Evolutionary conservation across 2,888 invertebrate species (phyloP), one percentile per base, ranked within the genome.

Genomic region (Synergus umbraculus): DNA sequence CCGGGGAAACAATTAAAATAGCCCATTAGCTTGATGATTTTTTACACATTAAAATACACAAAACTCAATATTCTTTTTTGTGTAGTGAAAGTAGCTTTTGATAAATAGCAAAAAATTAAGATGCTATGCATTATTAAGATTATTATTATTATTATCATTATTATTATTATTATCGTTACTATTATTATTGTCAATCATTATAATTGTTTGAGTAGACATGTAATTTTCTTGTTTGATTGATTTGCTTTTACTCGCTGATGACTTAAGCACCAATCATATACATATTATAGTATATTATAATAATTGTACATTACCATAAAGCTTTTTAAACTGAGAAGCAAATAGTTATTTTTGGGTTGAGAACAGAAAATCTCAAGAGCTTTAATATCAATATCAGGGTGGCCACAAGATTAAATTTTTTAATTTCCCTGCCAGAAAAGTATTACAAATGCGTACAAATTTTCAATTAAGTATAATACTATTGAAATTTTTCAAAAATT

Each of bases 221-320:
- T 12, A 69, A 46, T 69, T 69, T 69, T 49, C 46, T 46, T 29
- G 44, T 49, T 69, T 69, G 49, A 67, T 67, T 67, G 66, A 69
- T 69, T 69, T 22, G 15, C 67, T 69, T 46, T 69, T 69, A 69
- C 67, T 49, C 29, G 29, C 46, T 69, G 46, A 69, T 69, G 67
- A 69, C 29, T 49, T 69, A 69, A 69, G 46, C 29, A 69, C 67
- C 46, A 49, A 69, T 29, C 46, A 46, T 44, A 69, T 44, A 49
- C 46, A 29, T 66, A 18, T 65, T n/a, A 3, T 29, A 29, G 22
- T 22, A 22, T 22, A 22, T 22, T 29, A 29, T 29, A 5, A 37
- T 37, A 37, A 37, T 37, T 41, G 15, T 54, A 54, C 15, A 54
- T 66, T 18, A 46, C 22, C 46, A 46, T 46, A 67, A 67, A 67